Conservation (phyloP, 2,888 invertebrate genomes). For the Malachius bipustulatus region DNA sequence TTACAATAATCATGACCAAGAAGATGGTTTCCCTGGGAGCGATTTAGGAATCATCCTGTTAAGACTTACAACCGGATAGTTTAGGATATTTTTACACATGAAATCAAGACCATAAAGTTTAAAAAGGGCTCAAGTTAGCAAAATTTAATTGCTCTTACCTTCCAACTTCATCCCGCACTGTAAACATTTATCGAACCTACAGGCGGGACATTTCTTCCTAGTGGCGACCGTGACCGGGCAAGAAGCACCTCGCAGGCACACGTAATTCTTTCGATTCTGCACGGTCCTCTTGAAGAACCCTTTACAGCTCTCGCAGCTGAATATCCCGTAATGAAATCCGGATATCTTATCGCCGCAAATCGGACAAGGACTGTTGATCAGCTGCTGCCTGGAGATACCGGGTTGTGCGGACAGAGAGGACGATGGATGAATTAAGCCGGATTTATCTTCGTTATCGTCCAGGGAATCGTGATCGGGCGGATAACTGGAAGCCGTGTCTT, state of each 20-base stretch:
- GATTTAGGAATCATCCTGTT: no score
- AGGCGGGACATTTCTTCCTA: conserved; percentile 93
- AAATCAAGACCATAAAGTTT: no score
- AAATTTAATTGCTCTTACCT: no score
- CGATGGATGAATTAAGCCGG: conserved; percentile 32
- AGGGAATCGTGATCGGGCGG: conserved; percentile 33
- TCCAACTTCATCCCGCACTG: conserved; percentile 95
- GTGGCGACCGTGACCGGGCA: conserved; percentile 90
- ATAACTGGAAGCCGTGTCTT: conserved; percentile 30
- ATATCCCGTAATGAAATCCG: conserved; percentile 96
- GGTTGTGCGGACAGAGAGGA: conserved; percentile 50
- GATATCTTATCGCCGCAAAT: conserved; percentile 93
- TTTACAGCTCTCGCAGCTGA: conserved; percentile 96
- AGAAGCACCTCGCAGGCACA: conserved; percentile 78
- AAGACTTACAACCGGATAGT: no score
- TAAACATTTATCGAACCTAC: conserved; percentile 90
- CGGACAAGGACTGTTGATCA: conserved; percentile 88
- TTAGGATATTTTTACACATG: no score
- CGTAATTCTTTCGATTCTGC: conserved; percentile 96
- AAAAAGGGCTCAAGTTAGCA: no score
- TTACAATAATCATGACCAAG: no score
- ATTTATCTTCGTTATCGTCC: conserved; percentile 40
- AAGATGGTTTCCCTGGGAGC: no score
- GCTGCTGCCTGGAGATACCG: conserved; percentile 77
- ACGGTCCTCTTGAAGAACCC: conserved; percentile 97